Conservation (phyloP, 1,140 invertebrate genomes). For the Coenobita brevimanus region DNA sequence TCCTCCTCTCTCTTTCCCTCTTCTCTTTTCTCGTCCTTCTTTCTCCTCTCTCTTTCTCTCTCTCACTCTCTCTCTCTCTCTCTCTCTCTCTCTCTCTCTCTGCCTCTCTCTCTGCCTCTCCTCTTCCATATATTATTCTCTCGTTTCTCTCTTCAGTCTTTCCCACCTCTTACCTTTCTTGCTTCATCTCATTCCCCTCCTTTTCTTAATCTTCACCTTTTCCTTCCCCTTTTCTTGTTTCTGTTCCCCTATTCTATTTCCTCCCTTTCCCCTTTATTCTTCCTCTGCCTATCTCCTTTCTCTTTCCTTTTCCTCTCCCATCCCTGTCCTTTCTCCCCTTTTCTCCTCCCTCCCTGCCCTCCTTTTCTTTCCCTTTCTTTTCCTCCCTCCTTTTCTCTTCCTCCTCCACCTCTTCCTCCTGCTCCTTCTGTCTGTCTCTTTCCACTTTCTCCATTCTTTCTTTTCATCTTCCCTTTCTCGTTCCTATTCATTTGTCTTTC, state of each 20-base stretch:
- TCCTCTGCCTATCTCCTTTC: too few relatives aligned
- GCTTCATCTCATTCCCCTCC: neutral
- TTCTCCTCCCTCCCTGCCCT: neutral
- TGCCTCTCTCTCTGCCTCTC: neutral
- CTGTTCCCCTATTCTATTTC: neutral
- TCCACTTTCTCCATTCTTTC: too few relatives aligned
- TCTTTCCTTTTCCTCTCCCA: neutral
- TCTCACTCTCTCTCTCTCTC: neutral
- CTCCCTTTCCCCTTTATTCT: too few relatives aligned
- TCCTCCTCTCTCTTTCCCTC: neutral
- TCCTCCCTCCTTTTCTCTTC: neutral
- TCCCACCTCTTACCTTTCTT: neutral
- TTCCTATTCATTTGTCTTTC: neutral
- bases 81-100: neutral
- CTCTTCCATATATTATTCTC: neutral
- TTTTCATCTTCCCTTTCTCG: neutral
- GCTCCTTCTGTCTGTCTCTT: neutral
- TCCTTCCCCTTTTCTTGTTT: neutral
- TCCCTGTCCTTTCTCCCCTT: neutral
- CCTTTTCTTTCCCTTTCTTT: conserved; percentile 1
- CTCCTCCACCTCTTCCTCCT: neutral
- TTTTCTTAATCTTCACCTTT: neutral
- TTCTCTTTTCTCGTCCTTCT: neutral
- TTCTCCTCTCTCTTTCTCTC: neutral
- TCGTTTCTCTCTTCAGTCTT: neutral